Base-by-base conservation (phyloP, 2,797 vertebrate species). In the Antrozous pallidus region DNA sequence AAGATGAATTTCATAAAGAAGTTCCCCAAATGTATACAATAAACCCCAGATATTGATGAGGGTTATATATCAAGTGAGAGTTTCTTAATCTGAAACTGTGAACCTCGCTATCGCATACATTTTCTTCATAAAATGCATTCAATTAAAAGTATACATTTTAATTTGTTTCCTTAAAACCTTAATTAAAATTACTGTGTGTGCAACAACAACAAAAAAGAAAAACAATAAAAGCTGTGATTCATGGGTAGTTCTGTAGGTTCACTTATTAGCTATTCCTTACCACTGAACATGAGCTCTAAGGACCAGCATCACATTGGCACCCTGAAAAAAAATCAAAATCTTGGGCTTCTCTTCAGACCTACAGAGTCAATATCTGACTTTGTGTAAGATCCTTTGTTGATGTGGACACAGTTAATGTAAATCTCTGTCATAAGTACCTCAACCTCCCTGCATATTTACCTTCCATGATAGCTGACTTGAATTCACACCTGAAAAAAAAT, bases 111-210 rank as follows among this genome's bases (percentile, higher is more conserved):
- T 51, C 87, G 47, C 86, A 78, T 65, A 79, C 67, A 89, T 90
- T 96, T 91, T 80, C 67, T 87, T 88, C 82, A 84, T 89, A 84
- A 97, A 94, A 92, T 56, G 24, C 75, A 91, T 93, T 87, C 75
- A 77, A 42, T 91, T 89, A 87, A 79, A 93, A 89, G 42, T 8
- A 88, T 84, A 81, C 79, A 89, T 89, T 87, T 95, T 94, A 91
- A 94, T 36, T 73, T 92, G 54, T 36, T 89, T 94, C 93, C 86
- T 95, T 93, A 80, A 93, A 95, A 77, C 80, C 93, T 94, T 96
- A 95, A 83, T 96, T 96, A 88, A 95, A 96, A 94, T 95, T 87
- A 88, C 84, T 82, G 63, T 80, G 77, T 17, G 0, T 94, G 63
- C 36, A 94, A 78, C 28, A 95, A 91, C 63, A 93, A 94, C 20